Percentiles rank a stretch among this genome's conserved stretches.
phyloP scores from a whole-genome alignment of 2,888 invertebrate species.

The Microplitis manilae region DNA sequence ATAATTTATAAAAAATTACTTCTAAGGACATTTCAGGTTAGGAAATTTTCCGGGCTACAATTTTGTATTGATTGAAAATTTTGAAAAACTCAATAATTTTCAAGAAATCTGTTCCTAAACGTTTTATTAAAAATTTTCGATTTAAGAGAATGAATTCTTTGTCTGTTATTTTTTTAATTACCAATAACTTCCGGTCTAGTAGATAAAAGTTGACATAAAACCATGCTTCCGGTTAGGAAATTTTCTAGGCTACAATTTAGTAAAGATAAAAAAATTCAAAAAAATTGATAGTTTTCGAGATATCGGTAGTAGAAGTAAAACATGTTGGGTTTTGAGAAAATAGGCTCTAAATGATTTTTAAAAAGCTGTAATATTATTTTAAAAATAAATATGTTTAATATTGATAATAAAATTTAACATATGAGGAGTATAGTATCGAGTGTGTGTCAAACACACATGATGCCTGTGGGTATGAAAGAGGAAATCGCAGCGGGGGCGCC shows the following conservation, averaged over 20 bases:
- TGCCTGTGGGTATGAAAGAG: slow-evolving; percentile 13
- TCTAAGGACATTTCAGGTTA: not conserved
- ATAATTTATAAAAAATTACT: slow-evolving; percentile 34
- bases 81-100: not conserved
- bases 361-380: not conserved
- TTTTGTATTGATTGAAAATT: not conserved
- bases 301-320: not conserved
- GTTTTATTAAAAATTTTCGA: too few relatives aligned
- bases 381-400: slow-evolving; percentile 23
- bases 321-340: not conserved
- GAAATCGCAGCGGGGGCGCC: slow-evolving; percentile 68
- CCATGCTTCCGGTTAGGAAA: not conserved
- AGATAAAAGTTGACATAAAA: not conserved
- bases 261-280: not conserved
- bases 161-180: too few relatives aligned
- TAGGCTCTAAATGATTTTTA: not conserved
- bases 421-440: not conserved
- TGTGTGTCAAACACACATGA: slow-evolving; percentile 2
- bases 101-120: not conserved
- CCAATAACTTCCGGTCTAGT: not conserved
- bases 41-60: not conserved
- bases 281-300: not conserved
- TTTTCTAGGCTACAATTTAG: not conserved
- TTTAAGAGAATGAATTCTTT: too few relatives aligned
- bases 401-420: not conserved